Evolutionary conservation across 2,888 invertebrate genomes (phyloP).

Genomic region (Fragum whitleyi): DNA sequence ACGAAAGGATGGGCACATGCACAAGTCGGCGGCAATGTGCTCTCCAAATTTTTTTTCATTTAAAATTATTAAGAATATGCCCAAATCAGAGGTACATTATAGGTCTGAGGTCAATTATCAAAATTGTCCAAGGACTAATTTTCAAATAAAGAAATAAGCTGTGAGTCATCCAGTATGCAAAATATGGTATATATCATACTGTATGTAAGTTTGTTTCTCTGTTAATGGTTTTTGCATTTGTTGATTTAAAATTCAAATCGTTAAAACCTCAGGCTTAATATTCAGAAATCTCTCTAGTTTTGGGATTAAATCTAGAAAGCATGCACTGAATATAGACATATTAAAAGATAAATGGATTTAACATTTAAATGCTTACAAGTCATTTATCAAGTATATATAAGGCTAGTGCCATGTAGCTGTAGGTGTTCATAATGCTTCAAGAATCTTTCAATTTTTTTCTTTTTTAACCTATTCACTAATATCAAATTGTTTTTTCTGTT

Average conservation of each 20-base stretch:
- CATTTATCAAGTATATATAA: not conserved
- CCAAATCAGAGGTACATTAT: too few relatives aligned
- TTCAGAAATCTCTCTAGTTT: not conserved
- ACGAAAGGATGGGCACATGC: too few relatives aligned
- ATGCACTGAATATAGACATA: conserved; percentile 4
- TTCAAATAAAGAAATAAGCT: not conserved
- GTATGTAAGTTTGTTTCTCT: not conserved
- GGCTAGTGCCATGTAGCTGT: not conserved
- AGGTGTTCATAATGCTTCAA: not conserved
- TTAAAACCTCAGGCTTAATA: conserved; percentile 4
- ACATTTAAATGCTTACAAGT: conserved; percentile 4
- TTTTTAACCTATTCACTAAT: too few relatives aligned
- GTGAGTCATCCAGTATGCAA: not conserved
- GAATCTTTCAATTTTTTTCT: too few relatives aligned
- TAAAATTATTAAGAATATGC: too few relatives aligned
- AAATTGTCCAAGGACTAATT: too few relatives aligned
- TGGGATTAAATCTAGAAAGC: conserved; percentile 4
- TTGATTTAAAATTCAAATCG: conserved; percentile 1
- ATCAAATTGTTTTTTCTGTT: too few relatives aligned
- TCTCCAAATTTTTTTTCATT: too few relatives aligned
- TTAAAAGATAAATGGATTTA: conserved; percentile 1
- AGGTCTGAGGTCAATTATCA: too few relatives aligned
- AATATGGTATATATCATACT: not conserved
- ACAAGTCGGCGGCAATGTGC: too few relatives aligned
- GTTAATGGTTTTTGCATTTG: conserved; percentile 1